These are phyloP conservation scores for Thereva unica DNA, from an alignment of 2,888 invertebrate genomes.

Conservation along the genomic window DNA sequence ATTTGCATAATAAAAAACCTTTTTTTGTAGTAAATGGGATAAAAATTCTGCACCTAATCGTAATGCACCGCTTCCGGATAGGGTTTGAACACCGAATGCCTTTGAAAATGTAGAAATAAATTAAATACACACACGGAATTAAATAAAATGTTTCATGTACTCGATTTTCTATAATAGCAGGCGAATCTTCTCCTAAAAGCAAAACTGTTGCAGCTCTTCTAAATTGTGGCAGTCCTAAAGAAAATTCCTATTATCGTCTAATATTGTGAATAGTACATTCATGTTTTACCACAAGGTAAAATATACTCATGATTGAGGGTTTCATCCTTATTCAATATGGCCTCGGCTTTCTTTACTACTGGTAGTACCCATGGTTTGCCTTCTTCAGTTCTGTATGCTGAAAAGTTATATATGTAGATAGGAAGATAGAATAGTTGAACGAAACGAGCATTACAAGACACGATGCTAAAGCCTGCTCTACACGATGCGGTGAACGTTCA, in stretches of 20 bases:
- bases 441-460: too few relatives aligned
- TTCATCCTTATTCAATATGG: slow-evolving; percentile 76
- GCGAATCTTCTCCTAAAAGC: slow-evolving; percentile 79
- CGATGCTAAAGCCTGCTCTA: too few relatives aligned
- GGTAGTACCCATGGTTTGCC: slow-evolving; percentile 98
- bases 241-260: neutral
- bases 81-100: slow-evolving; percentile 86
- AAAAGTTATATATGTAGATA: slow-evolving; percentile 41
- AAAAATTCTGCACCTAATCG: slow-evolving; percentile 90
- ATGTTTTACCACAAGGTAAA: slow-evolving; percentile 76
- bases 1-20: slow-evolving; percentile 80
- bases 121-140: neutral
- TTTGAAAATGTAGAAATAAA: slow-evolving; percentile 51
- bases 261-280: slow-evolving; percentile 32
- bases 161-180: slow-evolving; percentile 71
- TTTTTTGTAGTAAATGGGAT: slow-evolving; percentile 68
- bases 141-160: slow-evolving; percentile 57
- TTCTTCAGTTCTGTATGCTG: slow-evolving; percentile 90
- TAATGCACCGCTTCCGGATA: slow-evolving; percentile 94
- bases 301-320: slow-evolving; percentile 93
- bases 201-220: slow-evolving; percentile 76
- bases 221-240: slow-evolving; percentile 67
- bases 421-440: too few relatives aligned
- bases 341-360: slow-evolving; percentile 88
- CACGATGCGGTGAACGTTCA: too few relatives aligned